Conservation (phyloP, 2,113 vertebrate species). For the Dissostichus mawsoni region DNA sequence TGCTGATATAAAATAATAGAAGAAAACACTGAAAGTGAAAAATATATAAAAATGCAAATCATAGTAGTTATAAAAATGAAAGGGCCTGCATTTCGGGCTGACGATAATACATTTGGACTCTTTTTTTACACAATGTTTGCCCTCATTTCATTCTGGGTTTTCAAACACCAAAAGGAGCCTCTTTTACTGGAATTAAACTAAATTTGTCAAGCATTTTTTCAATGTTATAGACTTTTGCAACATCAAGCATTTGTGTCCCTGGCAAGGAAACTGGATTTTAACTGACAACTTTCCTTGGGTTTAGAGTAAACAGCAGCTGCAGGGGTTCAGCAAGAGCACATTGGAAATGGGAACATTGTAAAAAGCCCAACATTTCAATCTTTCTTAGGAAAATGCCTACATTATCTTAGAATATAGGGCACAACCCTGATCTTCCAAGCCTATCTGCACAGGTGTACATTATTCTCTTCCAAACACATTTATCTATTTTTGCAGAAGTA, state of each 20-base stretch:
- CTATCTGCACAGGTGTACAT: neutral
- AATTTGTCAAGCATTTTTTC: neutral
- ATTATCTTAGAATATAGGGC: neutral
- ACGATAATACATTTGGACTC: neutral
- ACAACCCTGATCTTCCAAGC: neutral
- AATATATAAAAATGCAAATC: conserved; percentile 41
- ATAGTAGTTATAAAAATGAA: conserved; percentile 4
- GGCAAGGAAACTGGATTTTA: conserved; percentile 5
- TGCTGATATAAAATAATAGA: conserved; percentile 1
- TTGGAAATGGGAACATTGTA: neutral
- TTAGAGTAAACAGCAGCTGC: neutral
- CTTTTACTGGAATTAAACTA: neutral
- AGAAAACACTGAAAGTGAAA: neutral
- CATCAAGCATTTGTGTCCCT: neutral
- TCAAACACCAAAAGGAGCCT: neutral
- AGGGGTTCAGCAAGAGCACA: conserved; percentile 13
- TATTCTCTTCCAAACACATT: neutral
- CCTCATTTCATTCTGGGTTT: conserved; percentile 14
- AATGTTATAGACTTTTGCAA: neutral
- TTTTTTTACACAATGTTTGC: neutral
- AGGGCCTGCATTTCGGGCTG: neutral
- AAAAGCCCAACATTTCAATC: neutral
- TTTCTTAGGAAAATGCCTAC: neutral
- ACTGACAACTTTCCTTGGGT: conserved; percentile 6
- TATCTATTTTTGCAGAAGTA: neutral